These are phyloP conservation scores for Rhea americana DNA, from an alignment of 2,113 vertebrate genomes.

Conservation along the genomic window DNA sequence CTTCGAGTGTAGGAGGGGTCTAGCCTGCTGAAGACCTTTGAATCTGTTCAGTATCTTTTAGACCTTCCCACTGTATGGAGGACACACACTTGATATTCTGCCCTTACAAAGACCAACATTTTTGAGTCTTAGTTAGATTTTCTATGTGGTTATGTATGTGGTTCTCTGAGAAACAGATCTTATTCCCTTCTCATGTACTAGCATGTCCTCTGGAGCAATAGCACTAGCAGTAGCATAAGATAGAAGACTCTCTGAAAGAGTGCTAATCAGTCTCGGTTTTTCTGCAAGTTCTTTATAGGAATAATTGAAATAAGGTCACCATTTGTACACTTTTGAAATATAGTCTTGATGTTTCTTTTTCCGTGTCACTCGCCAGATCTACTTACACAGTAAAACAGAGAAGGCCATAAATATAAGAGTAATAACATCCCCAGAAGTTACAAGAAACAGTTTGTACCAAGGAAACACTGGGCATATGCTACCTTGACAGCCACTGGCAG, in stretches of 20 bases:
- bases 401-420: neutral
- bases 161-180: neutral
- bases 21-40: neutral
- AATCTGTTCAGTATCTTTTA: neutral
- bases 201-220: neutral
- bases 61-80: neutral
- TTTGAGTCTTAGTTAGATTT: neutral
- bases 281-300: neutral
- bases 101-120: neutral
- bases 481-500: conserved; percentile 31
- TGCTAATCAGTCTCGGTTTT: neutral
- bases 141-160: neutral
- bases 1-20: neutral
- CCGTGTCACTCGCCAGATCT: neutral
- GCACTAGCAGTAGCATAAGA: neutral
- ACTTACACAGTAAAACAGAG: neutral
- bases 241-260: neutral
- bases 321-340: neutral
- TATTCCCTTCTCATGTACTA: neutral
- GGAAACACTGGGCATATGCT: conserved; percentile 11
- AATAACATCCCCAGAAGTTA: neutral
- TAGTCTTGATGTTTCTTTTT: neutral
- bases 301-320: neutral
- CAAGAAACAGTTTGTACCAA: conserved; percentile 36
- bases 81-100: neutral